Conservation (phyloP, 2,888 invertebrate genomes). For the Geophilus truncorum region DNA sequence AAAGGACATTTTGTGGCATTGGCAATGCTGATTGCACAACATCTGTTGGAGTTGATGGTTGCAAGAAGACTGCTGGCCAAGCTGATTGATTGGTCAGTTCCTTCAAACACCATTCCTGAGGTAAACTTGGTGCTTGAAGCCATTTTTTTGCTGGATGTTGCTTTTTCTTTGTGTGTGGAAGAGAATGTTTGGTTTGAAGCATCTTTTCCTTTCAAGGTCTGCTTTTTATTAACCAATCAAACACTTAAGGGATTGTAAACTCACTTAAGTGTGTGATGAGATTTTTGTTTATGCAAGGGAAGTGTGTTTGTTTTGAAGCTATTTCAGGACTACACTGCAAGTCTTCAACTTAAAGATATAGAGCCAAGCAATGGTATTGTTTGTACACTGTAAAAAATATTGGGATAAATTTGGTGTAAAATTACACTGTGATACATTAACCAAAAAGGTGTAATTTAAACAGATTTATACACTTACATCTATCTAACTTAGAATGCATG, state of each 20-base stretch:
- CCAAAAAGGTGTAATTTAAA: no score
- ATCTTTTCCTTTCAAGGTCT: background rate
- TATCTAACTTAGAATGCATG: no score
- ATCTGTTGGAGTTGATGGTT: background rate
- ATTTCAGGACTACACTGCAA: background rate
- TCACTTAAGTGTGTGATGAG: background rate
- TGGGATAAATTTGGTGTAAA: no score
- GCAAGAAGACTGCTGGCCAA: background rate
- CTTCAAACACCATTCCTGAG: background rate
- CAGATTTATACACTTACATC: no score
- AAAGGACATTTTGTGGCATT: background rate
- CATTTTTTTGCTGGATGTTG: background rate
- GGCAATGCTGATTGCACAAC: background rate
- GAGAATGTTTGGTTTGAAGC: background rate
- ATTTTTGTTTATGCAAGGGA: background rate
- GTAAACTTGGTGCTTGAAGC: background rate
- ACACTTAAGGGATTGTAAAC: background rate
- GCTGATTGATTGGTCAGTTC: background rate
- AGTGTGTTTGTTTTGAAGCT: background rate
- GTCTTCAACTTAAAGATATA: background rate
- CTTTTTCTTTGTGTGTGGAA: background rate
- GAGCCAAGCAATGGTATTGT: no score
- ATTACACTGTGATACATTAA: no score
- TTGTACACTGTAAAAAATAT: no score
- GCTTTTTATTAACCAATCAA: background rate